Evolutionary conservation across 2,888 invertebrate species (phyloP).

Genomic region (Coremacera marginata): DNA sequence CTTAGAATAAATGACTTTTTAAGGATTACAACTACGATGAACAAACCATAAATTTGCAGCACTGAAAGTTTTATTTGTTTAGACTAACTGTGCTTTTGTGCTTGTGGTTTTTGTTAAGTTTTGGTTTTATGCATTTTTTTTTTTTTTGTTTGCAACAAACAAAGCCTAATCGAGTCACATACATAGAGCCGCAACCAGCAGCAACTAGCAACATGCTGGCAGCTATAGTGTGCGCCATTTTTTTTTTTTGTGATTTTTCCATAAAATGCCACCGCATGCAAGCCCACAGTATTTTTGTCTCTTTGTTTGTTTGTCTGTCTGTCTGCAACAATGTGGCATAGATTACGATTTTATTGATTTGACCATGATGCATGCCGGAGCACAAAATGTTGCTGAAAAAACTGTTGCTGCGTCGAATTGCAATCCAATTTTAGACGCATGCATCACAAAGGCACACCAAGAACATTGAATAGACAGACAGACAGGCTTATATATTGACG

Average conservation of each 20-base stretch:
- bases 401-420: background rate
- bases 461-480: background rate
- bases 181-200: too few species aligned
- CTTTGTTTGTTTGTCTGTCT: background rate
- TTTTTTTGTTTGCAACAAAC: background rate
- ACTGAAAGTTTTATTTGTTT: too few species aligned
- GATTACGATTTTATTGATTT: conserved; percentile 32
- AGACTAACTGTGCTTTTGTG: too few species aligned
- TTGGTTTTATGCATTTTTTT: background rate
- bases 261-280: background rate
- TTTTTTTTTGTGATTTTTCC: background rate
- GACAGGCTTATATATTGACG: background rate
- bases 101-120: background rate
- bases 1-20: too few species aligned
- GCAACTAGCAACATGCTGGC: too few species aligned
- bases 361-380: conserved; percentile 29
- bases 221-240: background rate
- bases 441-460: background rate
- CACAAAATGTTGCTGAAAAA: background rate
- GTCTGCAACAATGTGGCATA: conserved; percentile 14
- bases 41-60: too few species aligned
- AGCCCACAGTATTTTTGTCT: background rate
- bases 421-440: conserved; percentile 10
- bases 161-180: too few species aligned
- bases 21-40: too few species aligned